Base-by-base conservation (phyloP, 2,888 invertebrate species). In the Hemicrepidius hirtus region DNA sequence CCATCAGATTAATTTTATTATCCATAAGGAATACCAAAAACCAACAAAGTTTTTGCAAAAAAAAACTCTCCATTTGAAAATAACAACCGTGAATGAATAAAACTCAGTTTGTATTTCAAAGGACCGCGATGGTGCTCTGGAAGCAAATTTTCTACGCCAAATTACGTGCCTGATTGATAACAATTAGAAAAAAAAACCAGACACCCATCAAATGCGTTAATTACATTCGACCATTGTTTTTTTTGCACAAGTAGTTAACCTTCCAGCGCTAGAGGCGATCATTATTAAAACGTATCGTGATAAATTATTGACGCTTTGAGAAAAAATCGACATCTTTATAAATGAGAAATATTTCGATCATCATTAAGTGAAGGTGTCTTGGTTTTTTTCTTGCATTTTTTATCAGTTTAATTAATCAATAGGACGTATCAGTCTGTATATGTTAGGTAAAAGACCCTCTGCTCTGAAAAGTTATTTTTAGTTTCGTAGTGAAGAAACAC, bases 331-430 rank as follows among this genome's bases (percentile, higher is more conserved):
- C 49, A 20, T 49, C 49, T 49, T 24, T 49, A 49, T 49, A 49
- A 24, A 49, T 49, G 49, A 49, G 20, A 49, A 49, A 49, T 49
- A 49, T 24, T 49, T 49, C 12, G 12, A 24, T 20, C 49, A 5
- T 49, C 41, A 41, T 41, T 41, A 41, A 41, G 41, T 53, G 28
- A 44, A 62, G 62, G 64, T 53, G 64, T 62, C 44, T 44, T 24
- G 16, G 16, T 62, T 41, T 44, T 62, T 59, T 59, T 53, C 53
- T 53, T 53, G 20, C 18, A 35, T 37, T 57, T 62, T 62, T 62
- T 60, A 40, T 60, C 44, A 24, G n/a, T 24, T 13, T 44, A 62
- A 62, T 62, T 62, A 62, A 62, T 62, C 62, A 44, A 62, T 40
- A 44, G n/a, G 13, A n/a, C n/a, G n/a, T 41, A 16, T 7, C 41